These are phyloP conservation scores for Pissodes strobi DNA, from an alignment of 1,140 invertebrate genomes.

Conservation along the genomic window DNA sequence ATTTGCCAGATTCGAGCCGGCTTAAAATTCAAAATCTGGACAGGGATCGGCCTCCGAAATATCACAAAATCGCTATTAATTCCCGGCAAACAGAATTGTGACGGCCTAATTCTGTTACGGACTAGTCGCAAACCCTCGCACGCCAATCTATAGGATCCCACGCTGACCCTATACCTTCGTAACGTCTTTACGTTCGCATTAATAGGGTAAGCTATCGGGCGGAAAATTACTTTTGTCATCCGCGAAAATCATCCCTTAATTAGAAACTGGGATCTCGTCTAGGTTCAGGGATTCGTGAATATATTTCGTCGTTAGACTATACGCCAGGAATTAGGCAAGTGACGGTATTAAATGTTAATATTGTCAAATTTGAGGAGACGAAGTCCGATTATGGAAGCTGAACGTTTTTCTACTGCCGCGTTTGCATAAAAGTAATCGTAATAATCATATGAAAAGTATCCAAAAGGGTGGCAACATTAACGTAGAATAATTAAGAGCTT, in stretches of 20 bases:
- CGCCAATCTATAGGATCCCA: conserved; percentile 3
- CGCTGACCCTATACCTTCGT: conserved; percentile 23
- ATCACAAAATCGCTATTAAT: background rate
- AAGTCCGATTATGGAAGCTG: too few relatives aligned
- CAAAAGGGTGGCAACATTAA: background rate
- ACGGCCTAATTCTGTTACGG: conserved; percentile 5
- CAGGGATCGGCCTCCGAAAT: background rate
- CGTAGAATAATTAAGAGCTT: background rate
- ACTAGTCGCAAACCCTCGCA: background rate
- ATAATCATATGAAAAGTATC: too few relatives aligned
- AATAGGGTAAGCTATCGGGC: conserved; percentile 26
- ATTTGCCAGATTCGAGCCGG: too few relatives aligned
- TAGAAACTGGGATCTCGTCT: conserved; percentile 19
- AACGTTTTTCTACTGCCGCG: too few relatives aligned
- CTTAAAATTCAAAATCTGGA: too few relatives aligned
- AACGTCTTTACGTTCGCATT: conserved; percentile 27
- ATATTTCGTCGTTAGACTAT: background rate
- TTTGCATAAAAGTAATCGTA: too few relatives aligned
- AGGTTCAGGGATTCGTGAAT: conserved; percentile 17
- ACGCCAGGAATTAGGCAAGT: background rate
- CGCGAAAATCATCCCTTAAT: conserved; percentile 24
- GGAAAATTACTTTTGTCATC: conserved; percentile 29
- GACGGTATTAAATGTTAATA: conserved; percentile 3
- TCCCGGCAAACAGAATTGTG: background rate
- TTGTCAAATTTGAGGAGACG: too few relatives aligned